These are phyloP conservation scores for Brachionichthys hirsutus DNA, from an alignment of 2,113 vertebrate species.

Conservation along the genomic window DNA sequence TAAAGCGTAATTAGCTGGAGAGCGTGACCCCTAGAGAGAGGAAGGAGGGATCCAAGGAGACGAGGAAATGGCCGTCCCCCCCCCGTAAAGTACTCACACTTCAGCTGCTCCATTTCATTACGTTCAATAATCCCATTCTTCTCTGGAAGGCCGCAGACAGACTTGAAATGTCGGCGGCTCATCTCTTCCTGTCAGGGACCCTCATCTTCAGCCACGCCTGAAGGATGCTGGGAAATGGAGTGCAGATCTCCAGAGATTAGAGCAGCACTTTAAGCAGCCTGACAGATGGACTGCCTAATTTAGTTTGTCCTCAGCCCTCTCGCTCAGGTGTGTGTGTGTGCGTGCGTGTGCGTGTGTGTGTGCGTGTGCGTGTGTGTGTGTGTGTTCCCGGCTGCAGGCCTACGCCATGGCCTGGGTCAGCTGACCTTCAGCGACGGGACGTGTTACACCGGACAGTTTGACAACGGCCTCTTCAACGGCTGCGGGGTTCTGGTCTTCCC, in stretches of 20 bases:
- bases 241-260: slow-evolving; percentile 64
- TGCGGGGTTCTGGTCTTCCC: slow-evolving; percentile 90
- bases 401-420: slow-evolving; percentile 92
- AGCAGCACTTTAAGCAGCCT: slow-evolving; percentile 63
- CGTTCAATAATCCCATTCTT: slow-evolving; percentile 3
- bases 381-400: slow-evolving; percentile 75
- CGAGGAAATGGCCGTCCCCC: slow-evolving; percentile 39
- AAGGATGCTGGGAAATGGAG: slow-evolving; percentile 28
- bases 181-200: slow-evolving; percentile 10
- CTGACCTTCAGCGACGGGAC: slow-evolving; percentile 92
- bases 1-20: slow-evolving; percentile 69
- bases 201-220: slow-evolving; percentile 12
- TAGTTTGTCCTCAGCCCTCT: slow-evolving; percentile 44
- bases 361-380: neutral
- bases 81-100: slow-evolving; percentile 9
- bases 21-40: slow-evolving; percentile 42
- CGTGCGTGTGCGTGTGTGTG: neutral
- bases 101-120: slow-evolving; percentile 15
- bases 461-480: slow-evolving; percentile 96
- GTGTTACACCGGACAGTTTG: slow-evolving; percentile 92
- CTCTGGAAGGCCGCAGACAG: neutral
- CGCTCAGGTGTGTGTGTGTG: neutral
- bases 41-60: slow-evolving; percentile 34
- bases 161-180: slow-evolving; percentile 3
- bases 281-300: slow-evolving; percentile 77